Evolutionary conservation across 2,888 invertebrate species (phyloP).

Genomic region (Clivina fossor): DNA sequence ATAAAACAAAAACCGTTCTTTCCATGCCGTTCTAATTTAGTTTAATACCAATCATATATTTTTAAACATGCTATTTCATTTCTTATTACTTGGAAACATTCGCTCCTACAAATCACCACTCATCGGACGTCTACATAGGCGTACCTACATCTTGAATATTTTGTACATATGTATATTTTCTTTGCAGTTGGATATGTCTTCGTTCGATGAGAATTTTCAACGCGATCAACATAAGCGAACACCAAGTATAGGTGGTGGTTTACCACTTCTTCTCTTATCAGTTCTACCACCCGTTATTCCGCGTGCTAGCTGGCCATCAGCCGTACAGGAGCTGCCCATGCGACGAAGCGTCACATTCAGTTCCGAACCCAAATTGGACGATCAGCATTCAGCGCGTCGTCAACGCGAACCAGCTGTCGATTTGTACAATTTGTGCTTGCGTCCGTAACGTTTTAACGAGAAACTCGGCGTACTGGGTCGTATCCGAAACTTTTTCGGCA

Average conservation of each 20-base stretch:
- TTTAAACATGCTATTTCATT: too few species aligned
- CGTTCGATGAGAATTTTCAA: slow-evolving; percentile 37
- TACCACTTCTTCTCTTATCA: slow-evolving; percentile 70
- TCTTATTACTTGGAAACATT: too few species aligned
- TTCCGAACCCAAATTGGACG: slow-evolving; percentile 66
- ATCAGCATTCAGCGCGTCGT: slow-evolving; percentile 45
- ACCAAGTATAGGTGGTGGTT: slow-evolving; percentile 68
- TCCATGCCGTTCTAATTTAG: too few species aligned
- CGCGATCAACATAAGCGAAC: slow-evolving; percentile 52
- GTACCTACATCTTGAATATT: too few species aligned
- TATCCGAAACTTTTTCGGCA: slow-evolving; percentile 46
- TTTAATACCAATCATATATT: too few species aligned
- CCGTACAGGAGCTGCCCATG: slow-evolving; percentile 64
- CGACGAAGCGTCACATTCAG: slow-evolving; percentile 66
- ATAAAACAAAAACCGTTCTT: too few species aligned
- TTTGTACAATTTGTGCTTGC: slow-evolving; percentile 58
- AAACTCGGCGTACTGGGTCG: slow-evolving; percentile 43
- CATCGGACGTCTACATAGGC: too few species aligned
- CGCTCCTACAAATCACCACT: neutral
- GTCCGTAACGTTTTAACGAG: slow-evolving; percentile 25
- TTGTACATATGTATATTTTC: slow-evolving; percentile 10
- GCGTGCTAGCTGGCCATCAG: slow-evolving; percentile 76
- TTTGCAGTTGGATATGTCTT: slow-evolving; percentile 38
- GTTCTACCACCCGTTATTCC: slow-evolving; percentile 76
- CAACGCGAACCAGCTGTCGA: slow-evolving; percentile 60